Percentiles rank a stretch among this genome's conserved stretches.
Evolutionary conservation across 2,113 vertebrate genomes (phyloP).

Genomic region (Tor tambroides): DNA sequence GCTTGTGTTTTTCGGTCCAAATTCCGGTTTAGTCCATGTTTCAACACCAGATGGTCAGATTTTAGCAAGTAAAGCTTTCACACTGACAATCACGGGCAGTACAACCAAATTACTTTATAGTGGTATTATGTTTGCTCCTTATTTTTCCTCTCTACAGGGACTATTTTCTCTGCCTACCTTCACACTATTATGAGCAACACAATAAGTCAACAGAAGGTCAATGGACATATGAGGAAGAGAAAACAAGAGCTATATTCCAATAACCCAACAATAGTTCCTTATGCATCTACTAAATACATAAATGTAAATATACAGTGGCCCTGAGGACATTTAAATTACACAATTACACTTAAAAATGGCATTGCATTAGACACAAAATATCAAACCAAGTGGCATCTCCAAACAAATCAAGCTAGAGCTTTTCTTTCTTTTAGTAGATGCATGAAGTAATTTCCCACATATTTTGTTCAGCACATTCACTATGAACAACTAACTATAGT

Average conservation of each 20-base stretch:
- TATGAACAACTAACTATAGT: no score
- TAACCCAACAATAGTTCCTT: neutral
- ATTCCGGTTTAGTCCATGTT: constrained; percentile 78
- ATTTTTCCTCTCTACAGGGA: constrained; percentile 38
- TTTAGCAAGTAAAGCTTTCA: constrained; percentile 70
- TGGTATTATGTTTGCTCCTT: constrained; percentile 20
- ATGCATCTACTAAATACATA: neutral
- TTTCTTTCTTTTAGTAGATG: no score
- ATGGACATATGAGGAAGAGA: neutral
- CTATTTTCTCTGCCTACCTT: constrained; percentile 20
- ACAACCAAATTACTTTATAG: constrained; percentile 61
- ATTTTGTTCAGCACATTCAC: no score
- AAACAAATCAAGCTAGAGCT: no score
- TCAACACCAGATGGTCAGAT: constrained; percentile 75
- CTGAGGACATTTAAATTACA: neutral
- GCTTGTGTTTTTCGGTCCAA: constrained; percentile 71
- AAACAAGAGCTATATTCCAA: neutral
- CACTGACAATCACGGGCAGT: constrained; percentile 67
- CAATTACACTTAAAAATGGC: neutral
- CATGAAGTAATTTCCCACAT: no score
- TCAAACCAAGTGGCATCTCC: neutral
- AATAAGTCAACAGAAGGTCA: constrained; percentile 33
- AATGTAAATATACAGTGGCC: neutral
- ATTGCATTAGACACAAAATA: neutral
- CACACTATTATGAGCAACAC: constrained; percentile 42